Conservation (phyloP, 2,113 vertebrate species). For the Hystrix cristata region DNA sequence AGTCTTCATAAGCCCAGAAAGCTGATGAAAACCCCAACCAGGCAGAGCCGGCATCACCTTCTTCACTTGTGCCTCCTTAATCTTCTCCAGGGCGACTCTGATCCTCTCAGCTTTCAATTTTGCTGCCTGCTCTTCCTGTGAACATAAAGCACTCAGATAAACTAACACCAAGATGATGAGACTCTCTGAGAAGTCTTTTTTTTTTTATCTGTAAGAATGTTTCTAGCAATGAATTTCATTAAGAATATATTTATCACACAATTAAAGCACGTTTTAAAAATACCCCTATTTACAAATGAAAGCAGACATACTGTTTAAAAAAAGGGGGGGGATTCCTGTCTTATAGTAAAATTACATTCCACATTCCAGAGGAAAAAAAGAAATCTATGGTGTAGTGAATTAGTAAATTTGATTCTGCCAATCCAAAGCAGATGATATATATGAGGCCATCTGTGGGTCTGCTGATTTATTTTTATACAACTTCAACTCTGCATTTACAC, state of each 20-base stretch:
- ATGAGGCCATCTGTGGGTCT: not conserved
- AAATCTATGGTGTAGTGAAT: not conserved
- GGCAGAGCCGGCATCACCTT: conserved; percentile 90
- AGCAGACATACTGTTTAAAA: not conserved
- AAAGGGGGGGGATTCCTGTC: not conserved
- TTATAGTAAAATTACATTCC: conserved; percentile 24
- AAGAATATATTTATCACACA: conserved; percentile 51
- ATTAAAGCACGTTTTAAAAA: conserved; percentile 58
- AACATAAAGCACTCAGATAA: conserved; percentile 82
- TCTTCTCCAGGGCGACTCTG: conserved; percentile 97
- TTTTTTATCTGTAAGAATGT: conserved; percentile 22
- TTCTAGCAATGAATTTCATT: conserved; percentile 58
- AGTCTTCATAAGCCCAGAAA: conserved; percentile 42
- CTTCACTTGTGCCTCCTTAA: conserved; percentile 99
- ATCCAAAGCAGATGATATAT: not conserved
- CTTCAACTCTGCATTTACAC: not conserved
- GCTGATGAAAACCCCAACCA: not conserved
- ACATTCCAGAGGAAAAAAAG: not conserved
- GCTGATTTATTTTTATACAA: not conserved
- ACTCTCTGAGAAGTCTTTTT: conserved; percentile 45
- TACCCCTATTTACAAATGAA: not conserved
- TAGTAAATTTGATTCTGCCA: conserved; percentile 10
- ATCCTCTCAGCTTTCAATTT: conserved; percentile 99
- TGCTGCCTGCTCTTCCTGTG: conserved; percentile 98
- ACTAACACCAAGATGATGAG: conserved; percentile 42